Evolutionary conservation across 2,113 vertebrate genomes (phyloP).

Genomic region (Clarias batrachus): DNA sequence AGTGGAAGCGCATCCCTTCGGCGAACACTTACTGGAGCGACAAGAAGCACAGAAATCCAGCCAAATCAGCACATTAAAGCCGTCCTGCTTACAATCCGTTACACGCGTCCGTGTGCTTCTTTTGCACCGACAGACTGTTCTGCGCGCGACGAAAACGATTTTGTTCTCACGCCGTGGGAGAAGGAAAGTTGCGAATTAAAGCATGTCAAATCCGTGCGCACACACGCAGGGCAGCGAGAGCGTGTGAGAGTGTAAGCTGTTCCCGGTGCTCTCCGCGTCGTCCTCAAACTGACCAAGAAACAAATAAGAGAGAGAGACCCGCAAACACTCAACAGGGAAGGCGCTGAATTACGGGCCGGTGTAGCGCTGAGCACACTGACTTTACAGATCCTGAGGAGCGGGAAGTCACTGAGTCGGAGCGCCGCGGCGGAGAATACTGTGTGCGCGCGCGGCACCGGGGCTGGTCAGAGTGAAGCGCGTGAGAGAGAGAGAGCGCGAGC

Average conservation of each 20-base stretch:
- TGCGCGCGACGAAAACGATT: background rate
- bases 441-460: background rate
- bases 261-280: background rate
- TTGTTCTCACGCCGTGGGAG: background rate
- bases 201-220: constrained; percentile 1
- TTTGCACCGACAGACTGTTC: background rate
- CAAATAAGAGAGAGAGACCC: background rate
- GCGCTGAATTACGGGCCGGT: background rate
- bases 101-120: background rate
- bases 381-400: background rate
- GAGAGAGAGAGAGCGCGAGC: background rate
- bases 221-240: background rate
- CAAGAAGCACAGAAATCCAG: constrained; percentile 13
- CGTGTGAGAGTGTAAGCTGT: background rate
- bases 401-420: background rate
- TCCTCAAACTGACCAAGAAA: constrained; percentile 1
- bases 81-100: background rate
- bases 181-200: background rate
- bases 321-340: background rate
- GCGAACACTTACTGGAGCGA: background rate
- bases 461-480: background rate
- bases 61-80: background rate
- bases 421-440: background rate
- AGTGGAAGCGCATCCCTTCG: constrained; percentile 44
- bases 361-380: background rate